These are phyloP conservation scores for Eretmochelys imbricata DNA, from an alignment of 2,113 vertebrate species.

Conservation along the genomic window DNA sequence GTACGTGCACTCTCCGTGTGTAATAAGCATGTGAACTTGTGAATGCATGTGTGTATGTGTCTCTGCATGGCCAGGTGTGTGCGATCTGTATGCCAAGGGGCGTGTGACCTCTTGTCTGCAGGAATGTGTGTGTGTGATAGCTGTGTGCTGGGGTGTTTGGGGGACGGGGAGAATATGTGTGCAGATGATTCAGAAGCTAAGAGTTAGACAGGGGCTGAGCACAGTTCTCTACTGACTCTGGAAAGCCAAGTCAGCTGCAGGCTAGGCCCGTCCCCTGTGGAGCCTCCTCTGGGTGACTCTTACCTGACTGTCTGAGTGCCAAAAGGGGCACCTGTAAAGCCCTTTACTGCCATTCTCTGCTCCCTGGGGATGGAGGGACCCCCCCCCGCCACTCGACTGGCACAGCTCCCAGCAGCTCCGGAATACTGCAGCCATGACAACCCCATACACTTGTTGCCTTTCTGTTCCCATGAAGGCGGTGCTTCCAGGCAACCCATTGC, in stretches of 20 bases:
- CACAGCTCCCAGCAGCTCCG: rapidly evolving
- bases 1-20: background rate
- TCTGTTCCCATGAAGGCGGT: background rate
- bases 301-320: conserved; percentile 72
- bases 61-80: background rate
- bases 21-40: background rate
- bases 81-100: background rate
- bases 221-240: background rate
- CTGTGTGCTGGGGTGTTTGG: too few species aligned
- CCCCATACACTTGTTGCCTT: background rate
- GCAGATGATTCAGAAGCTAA: background rate
- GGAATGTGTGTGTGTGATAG: background rate
- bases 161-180: background rate
- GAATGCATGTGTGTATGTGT: background rate
- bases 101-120: background rate
- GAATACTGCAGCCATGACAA: conserved; percentile 53
- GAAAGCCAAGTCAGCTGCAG: background rate
- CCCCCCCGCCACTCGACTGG: background rate
- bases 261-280: too few species aligned
- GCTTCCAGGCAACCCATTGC: background rate
- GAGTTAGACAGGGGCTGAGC: background rate
- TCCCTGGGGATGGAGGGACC: background rate
- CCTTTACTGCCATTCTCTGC: background rate
- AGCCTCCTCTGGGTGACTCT: background rate
- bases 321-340: conserved; percentile 66